phyloP scores from a whole-genome alignment of 2,888 invertebrate genomes.

The Augiades crinisus region DNA sequence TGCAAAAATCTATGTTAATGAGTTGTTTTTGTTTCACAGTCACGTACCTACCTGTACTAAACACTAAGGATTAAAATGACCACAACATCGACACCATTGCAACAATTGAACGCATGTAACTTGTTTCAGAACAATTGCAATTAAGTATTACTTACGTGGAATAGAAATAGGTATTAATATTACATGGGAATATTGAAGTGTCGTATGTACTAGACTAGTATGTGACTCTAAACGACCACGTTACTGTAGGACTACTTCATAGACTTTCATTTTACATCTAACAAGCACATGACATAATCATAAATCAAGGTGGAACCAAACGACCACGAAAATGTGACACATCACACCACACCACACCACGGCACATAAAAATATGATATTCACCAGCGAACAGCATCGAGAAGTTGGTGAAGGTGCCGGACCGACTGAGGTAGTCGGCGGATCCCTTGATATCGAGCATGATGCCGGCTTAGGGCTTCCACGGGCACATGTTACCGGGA shows the following conservation, averaged over 20 bases:
- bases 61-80: too few relatives aligned
- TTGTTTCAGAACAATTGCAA: too few relatives aligned
- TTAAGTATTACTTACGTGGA: too few relatives aligned
- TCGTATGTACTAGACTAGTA: too few relatives aligned
- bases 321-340: slow-evolving; percentile 27
- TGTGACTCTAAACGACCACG: too few relatives aligned
- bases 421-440: slow-evolving; percentile 94
- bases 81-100: too few relatives aligned
- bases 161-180: too few relatives aligned
- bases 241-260: not conserved
- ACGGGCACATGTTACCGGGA: slow-evolving; percentile 52
- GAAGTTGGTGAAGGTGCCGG: slow-evolving; percentile 96
- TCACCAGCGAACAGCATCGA: slow-evolving; percentile 97
- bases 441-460: slow-evolving; percentile 97
- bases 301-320: not conserved
- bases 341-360: slow-evolving; percentile 51
- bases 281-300: not conserved
- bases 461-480: slow-evolving; percentile 47
- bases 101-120: too few relatives aligned
- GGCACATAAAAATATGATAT: slow-evolving; percentile 51
- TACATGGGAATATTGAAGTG: too few relatives aligned
- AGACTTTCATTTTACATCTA: not conserved
- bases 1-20: too few relatives aligned
- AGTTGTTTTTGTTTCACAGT: too few relatives aligned
- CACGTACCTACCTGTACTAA: too few relatives aligned